Evolutionary conservation across 2,888 invertebrate species (phyloP).

Genomic region (Hylaea fasciaria): DNA sequence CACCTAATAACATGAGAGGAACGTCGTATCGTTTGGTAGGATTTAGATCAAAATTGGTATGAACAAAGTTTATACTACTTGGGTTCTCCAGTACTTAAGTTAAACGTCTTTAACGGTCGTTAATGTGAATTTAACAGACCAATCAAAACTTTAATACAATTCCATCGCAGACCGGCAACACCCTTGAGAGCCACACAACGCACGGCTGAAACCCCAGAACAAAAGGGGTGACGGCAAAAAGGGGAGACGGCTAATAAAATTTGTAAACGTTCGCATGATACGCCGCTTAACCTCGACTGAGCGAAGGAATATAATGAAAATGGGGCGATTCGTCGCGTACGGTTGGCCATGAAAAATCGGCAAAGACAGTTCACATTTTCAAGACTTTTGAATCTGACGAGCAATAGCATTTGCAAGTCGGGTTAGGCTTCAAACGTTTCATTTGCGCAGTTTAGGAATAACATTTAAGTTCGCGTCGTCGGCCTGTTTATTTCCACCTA

Average conservation of each 20-base stretch:
- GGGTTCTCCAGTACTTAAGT: no score
- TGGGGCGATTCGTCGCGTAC: constrained; percentile 64
- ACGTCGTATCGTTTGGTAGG: no score
- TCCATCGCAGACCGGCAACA: constrained; percentile 29
- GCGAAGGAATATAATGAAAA: constrained; percentile 71
- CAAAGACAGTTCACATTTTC: background rate
- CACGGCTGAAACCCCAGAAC: constrained; percentile 51
- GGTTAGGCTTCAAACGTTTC: background rate
- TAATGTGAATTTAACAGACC: background rate
- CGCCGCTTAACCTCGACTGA: constrained; percentile 76
- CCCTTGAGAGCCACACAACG: constrained; percentile 34
- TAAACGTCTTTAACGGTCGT: no score
- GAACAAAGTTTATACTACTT: no score
- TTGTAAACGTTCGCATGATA: constrained; percentile 80
- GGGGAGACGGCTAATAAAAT: constrained; percentile 77
- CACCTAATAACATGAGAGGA: no score
- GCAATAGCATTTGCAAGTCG: background rate
- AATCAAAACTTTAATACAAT: constrained; percentile 9
- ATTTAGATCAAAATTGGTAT: no score
- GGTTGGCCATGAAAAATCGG: constrained; percentile 54
- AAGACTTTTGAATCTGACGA: constrained; percentile 1
- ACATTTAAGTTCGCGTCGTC: no score
- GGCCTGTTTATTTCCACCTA: no score
- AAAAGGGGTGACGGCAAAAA: constrained; percentile 50
- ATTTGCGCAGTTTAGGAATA: no score